These are phyloP conservation scores for Trachops cirrhosus DNA, from an alignment of 2,797 vertebrate genomes.

Conservation along the genomic window DNA sequence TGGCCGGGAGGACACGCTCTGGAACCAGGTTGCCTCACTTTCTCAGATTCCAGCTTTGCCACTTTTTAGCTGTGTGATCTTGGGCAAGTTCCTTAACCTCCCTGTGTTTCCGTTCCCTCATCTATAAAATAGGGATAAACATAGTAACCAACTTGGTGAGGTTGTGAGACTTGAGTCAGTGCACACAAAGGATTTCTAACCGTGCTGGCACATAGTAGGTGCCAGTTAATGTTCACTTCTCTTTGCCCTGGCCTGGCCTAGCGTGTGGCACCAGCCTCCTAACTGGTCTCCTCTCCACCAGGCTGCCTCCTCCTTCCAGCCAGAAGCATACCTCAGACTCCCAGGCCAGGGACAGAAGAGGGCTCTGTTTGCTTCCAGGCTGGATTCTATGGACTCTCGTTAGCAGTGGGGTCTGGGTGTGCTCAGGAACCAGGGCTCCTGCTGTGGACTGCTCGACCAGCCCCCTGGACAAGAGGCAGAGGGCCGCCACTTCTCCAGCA, in stretches of 20 bases:
- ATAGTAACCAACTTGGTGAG: background rate
- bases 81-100: background rate
- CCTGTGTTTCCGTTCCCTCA: background rate
- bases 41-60: background rate
- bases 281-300: background rate
- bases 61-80: background rate
- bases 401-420: background rate
- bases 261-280: background rate
- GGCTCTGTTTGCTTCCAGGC: background rate
- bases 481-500: background rate
- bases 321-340: background rate
- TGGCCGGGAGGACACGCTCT: background rate
- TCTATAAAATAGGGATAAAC: background rate
- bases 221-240: background rate
- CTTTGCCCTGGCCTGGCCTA: background rate
- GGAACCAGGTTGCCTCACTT: background rate
- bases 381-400: background rate
- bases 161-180: background rate
- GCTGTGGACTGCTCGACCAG: accelerated
- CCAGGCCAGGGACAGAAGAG: background rate
- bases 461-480: background rate
- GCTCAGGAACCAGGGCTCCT: background rate
- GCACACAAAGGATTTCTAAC: background rate
- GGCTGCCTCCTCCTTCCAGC: background rate
- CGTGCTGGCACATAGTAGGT: background rate